These are phyloP conservation scores for Physella acuta DNA, from an alignment of 1,140 invertebrate genomes.

Conservation along the genomic window DNA sequence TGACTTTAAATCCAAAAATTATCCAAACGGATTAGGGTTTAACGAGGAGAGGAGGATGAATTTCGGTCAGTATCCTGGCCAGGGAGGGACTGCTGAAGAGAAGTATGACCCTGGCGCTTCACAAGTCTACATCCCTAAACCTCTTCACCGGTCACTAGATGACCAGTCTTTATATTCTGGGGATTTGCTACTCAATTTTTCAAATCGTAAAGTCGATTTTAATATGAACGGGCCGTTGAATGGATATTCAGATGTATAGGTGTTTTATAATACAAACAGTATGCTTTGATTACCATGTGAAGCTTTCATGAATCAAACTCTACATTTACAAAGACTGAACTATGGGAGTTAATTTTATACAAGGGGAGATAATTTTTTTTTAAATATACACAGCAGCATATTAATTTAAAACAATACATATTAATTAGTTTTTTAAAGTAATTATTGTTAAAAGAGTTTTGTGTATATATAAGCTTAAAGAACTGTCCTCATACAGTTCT, in stretches of 20 bases:
- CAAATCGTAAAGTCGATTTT: background rate
- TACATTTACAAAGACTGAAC: too few relatives aligned
- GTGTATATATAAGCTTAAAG: too few relatives aligned
- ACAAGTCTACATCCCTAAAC: slow-evolving; percentile 11
- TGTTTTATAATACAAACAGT: background rate
- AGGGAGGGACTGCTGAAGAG: background rate
- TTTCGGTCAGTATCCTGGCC: background rate
- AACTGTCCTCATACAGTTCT: too few relatives aligned
- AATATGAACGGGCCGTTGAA: background rate
- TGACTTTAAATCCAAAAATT: too few relatives aligned
- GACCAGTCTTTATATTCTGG: slow-evolving; percentile 11
- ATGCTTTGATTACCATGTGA: background rate
- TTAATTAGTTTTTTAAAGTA: too few relatives aligned
- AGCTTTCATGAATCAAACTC: too few relatives aligned
- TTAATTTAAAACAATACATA: too few relatives aligned
- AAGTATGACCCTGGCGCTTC: slow-evolving; percentile 23
- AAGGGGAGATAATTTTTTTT: too few relatives aligned
- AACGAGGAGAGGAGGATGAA: background rate
- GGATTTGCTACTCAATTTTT: slow-evolving; percentile 1
- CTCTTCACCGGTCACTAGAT: background rate
- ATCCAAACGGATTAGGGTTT: background rate
- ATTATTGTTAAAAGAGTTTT: too few relatives aligned
- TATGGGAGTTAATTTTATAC: too few relatives aligned
- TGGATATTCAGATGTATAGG: slow-evolving; percentile 3
- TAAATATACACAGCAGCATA: too few relatives aligned